phyloP scores from a whole-genome alignment of 2,113 vertebrate species.

The Hippocampus barbouri region DNA sequence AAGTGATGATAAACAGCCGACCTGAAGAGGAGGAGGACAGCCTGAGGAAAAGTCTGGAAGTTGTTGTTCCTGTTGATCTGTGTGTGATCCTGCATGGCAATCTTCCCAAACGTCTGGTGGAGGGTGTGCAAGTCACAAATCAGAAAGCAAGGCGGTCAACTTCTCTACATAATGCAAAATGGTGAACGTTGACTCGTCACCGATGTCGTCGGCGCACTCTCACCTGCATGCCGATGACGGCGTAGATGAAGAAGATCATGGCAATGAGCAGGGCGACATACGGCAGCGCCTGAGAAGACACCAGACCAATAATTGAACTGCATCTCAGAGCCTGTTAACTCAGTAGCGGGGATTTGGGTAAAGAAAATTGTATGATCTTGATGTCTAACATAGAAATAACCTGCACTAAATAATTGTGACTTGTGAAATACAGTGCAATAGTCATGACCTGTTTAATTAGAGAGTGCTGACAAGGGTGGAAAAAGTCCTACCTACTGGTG shows the following conservation, averaged over 20 bases:
- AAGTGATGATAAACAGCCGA: slow-evolving; percentile 16
- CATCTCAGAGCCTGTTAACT: neutral
- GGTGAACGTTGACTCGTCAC: neutral
- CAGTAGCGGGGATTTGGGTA: neutral
- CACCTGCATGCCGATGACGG: slow-evolving; percentile 92
- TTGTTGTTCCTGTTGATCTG: slow-evolving; percentile 91
- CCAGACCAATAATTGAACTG: neutral
- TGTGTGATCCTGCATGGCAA: slow-evolving; percentile 85
- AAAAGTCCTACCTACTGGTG: neutral
- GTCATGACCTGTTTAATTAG: neutral
- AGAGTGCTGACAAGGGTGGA: neutral
- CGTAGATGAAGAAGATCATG: slow-evolving; percentile 96
- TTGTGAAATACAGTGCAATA: neutral
- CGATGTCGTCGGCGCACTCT: neutral
- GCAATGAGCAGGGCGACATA: slow-evolving; percentile 91
- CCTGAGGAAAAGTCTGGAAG: slow-evolving; percentile 90
- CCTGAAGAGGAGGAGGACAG: slow-evolving; percentile 88
- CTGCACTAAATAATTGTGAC: neutral
- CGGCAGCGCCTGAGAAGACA: slow-evolving; percentile 76
- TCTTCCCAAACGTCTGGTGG: slow-evolving; percentile 84
- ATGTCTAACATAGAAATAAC: neutral
- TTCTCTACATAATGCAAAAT: neutral
- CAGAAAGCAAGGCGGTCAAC: neutral
- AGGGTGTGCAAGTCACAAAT: neutral
- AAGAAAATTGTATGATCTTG: neutral